Evolutionary conservation across 2,888 invertebrate species (phyloP), one percentile per base, ranked within the genome.

Genomic region (Marasmarcha lunaedactyla): DNA sequence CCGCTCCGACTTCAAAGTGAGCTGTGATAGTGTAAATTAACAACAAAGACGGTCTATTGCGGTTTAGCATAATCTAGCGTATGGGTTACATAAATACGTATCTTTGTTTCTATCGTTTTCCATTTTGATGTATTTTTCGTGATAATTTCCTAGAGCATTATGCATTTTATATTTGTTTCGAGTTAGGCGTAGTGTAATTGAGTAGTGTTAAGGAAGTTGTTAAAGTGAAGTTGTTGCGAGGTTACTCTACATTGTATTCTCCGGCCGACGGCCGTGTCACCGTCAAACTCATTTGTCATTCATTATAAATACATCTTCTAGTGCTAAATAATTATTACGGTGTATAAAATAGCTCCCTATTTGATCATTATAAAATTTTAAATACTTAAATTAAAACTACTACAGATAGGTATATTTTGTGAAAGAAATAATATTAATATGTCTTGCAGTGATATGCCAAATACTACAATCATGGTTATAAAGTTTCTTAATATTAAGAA

Each of bases 391-490:
- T 20, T 20, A 20, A 20, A 20, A 20, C 20, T 20, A 20, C 20
- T 20, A 20, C 20, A 20, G 7, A 20, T 20, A 20, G 7, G 20
- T 70, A 68, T 71, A 70, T 69, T 69, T 68, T 69, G 63, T 64
- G 62, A 61, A 48, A 54, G 7, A 20, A 20, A 20, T 20, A 20
- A 3, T 20, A 20, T 20, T 20, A 20, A 20, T 20, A 64, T 68
- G 71, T 78, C 71, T 74, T 71, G 72, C 78, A 76, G 77, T 78
- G 76, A 78, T 77, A 79, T 78, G 79, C 81, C 81, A 83, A 79
- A 79, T 65, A 69, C 65, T 68, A 70, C 65, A 74, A 71, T 68
- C 77, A 77, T 74, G 64, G 71, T 72, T 70, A 66, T 70, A 69
- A 72, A 52, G 70, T 78, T 79, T 81, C 81, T 70, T 76, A 79